Percentiles rank a stretch among this genome's conserved stretches.
These are phyloP conservation scores for Todus mexicanus DNA, from an alignment of 2,797 vertebrate species.

Conservation along the genomic window DNA sequence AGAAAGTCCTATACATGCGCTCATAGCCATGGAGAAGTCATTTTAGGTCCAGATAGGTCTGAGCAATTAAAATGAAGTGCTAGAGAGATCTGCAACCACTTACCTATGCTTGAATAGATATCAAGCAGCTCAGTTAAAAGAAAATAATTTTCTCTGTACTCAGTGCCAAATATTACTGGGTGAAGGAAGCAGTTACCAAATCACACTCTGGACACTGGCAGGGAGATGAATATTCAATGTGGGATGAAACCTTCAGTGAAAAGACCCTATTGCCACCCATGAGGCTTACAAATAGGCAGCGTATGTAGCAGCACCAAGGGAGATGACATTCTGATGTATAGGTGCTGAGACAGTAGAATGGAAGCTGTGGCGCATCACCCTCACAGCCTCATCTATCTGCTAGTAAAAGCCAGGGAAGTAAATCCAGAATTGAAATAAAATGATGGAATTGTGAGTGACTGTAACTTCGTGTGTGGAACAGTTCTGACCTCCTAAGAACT, in stretches of 20 bases:
- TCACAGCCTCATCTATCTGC: neutral
- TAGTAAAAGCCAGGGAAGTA: slow-evolving; percentile 2
- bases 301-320: neutral
- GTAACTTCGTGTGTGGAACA: neutral
- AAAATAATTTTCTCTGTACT: neutral
- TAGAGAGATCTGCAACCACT: neutral
- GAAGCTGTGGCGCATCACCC: neutral
- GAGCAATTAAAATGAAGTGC: neutral
- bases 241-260: neutral
- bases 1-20: neutral
- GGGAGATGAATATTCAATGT: neutral
- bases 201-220: neutral
- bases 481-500: slow-evolving; percentile 29
- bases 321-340: neutral
- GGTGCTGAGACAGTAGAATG: neutral
- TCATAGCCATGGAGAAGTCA: neutral
- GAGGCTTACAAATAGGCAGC: neutral
- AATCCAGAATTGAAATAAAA: slow-evolving; percentile 37
- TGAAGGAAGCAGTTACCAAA: neutral
- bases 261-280: neutral
- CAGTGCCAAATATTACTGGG: neutral
- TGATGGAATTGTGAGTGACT: neutral
- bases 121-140: neutral
- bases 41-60: neutral
- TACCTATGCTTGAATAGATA: neutral